Base-by-base conservation (phyloP, 2,113 vertebrate genomes). In the Glareola pratincola region DNA sequence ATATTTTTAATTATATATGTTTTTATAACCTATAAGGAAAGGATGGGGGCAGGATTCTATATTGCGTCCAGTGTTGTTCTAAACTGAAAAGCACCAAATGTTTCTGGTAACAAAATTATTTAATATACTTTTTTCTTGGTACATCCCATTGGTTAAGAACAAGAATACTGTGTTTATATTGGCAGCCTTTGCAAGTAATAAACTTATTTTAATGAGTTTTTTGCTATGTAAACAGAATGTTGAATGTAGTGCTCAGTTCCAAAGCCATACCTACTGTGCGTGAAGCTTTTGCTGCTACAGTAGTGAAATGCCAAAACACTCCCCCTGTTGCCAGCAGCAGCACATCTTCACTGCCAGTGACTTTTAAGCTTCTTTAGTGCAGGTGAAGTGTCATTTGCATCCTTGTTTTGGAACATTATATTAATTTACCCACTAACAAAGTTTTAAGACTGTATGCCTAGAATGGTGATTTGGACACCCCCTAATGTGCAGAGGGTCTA, bases 131-230 rank as follows among this genome's bases (percentile, higher is more conserved):
- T 66, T 91, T 80, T 66, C 77, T 84, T 85, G n/a, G 30, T 94
- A 75, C 45, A 47, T 81, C 76, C 32, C 45, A 34, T 85, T 90
- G 83, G 83, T 91, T 92, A 76, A 94, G 87, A 88, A 56, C 50
- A 75, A 94, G 91, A 95, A 83, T 93, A 95, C 54, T 57, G 7
- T 88, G 93, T 97, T 97, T 96, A 94, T 68, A 77, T 82, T 96
- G 94, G 90, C 95, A 93, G 67, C 54, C 75, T 50, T 86, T 81
- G 37, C 54, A 73, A 76, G 92, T 76, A 85, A 91, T 96, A 96
- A 95, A 91, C 76, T 67, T 75, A 71, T 72, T 95, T 95, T 82
- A 92, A 94, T 93, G 81, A 92, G 82, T 59, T 39, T 73, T 57
- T 84, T 0, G 0, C 66, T 85, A 7, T 88, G 90, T 96, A 96